phyloP scores from a whole-genome alignment of 2,113 vertebrate genomes.

The Microcebus ravelobensis region DNA sequence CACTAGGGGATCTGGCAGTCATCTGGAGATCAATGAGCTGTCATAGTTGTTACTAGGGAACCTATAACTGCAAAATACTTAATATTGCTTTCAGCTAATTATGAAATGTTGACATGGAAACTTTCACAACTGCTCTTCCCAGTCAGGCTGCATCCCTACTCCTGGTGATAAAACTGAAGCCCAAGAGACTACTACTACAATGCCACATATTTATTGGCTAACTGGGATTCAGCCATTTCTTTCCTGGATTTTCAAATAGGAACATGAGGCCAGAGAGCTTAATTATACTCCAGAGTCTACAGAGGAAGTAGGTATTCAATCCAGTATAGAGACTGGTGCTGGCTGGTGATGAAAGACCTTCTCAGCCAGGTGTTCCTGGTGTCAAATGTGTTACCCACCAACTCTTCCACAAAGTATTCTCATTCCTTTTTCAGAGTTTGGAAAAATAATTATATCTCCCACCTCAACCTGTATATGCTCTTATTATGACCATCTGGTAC shows the following conservation, averaged over 20 bases:
- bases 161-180: neutral
- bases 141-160: neutral
- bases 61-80: neutral
- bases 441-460: constrained; percentile 55
- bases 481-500: constrained; percentile 59
- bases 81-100: neutral
- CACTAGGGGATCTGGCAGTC: neutral
- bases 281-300: constrained; percentile 59
- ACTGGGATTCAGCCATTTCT: constrained; percentile 36
- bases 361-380: constrained; percentile 27
- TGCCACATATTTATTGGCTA: constrained; percentile 22
- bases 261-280: constrained; percentile 19
- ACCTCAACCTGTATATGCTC: neutral
- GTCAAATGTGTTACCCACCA: constrained; percentile 31
- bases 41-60: neutral
- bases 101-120: neutral
- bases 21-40: neutral
- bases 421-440: constrained; percentile 50
- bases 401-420: neutral
- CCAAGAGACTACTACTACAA: neutral
- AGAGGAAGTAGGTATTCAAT: constrained; percentile 51
- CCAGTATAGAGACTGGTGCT: neutral
- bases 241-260: constrained; percentile 46
- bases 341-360: constrained; percentile 37
- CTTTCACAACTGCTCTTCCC: neutral